Conservation (phyloP, 2,888 invertebrate species). For the Lepidocyrtinus sp. region DNA sequence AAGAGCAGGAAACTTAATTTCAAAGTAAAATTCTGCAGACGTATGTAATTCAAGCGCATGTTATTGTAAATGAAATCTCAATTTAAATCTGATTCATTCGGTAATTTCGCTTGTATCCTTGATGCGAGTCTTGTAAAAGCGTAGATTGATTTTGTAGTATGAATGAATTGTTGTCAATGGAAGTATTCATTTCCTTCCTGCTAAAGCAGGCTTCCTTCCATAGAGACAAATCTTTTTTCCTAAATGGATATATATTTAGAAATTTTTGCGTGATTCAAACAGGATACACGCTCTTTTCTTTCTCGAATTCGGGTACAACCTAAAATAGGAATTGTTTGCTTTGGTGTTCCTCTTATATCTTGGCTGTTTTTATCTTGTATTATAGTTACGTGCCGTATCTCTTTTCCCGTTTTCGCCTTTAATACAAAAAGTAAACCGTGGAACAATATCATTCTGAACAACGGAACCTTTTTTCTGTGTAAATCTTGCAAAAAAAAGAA, state of each 20-base stretch:
- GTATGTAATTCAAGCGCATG: neutral
- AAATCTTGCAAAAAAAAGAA: no score
- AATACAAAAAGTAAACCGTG: neutral
- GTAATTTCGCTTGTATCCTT: no score
- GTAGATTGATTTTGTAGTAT: neutral
- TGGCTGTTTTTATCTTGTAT: neutral
- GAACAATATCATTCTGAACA: neutral
- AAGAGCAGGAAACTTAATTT: neutral
- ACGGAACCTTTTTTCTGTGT: neutral
- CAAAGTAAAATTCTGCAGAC: neutral
- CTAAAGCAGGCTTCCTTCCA: neutral
- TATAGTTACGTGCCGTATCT: conserved; percentile 13
- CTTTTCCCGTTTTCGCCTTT: neutral
- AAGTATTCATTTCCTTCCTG: neutral
- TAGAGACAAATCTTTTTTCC: no score
- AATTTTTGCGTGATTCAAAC: neutral
- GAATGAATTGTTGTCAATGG: neutral
- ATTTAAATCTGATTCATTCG: no score
- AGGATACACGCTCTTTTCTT: neutral
- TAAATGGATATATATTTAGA: no score
- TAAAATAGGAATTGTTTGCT: neutral
- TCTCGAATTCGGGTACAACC: neutral
- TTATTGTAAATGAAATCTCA: no score
- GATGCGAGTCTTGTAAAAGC: no score
- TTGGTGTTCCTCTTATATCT: neutral